Conservation (phyloP, 2,797 vertebrate species). For the Agapornis canus region DNA sequence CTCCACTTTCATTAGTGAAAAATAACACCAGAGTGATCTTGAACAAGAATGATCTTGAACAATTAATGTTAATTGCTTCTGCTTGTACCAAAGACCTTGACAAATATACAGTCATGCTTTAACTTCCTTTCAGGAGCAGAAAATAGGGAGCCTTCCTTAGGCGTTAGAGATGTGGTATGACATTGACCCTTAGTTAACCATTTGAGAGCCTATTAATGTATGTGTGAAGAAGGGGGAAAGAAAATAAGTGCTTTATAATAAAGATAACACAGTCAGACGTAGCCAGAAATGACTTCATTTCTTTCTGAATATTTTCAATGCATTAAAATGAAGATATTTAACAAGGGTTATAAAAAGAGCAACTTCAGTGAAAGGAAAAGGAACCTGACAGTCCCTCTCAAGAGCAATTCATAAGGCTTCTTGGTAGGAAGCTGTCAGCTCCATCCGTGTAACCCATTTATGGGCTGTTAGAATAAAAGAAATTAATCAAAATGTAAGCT, state of each 20-base stretch:
- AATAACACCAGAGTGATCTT: not conserved
- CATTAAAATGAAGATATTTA: not conserved
- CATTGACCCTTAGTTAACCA: not conserved
- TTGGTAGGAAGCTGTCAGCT: not conserved
- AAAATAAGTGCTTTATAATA: not conserved
- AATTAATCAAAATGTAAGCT: not conserved
- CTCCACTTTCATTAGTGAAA: slow-evolving; percentile 8
- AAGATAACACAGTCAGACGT: not conserved
- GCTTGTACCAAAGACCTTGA: slow-evolving; percentile 19
- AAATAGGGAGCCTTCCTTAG: not conserved
- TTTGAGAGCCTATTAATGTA: not conserved
- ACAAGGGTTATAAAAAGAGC: not conserved
- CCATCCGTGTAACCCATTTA: not conserved
- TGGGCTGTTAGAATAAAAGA: not conserved
- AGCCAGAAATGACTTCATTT: not conserved
- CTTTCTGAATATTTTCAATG: not conserved
- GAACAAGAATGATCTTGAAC: not conserved
- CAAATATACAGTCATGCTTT: not conserved
- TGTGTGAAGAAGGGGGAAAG: not conserved
- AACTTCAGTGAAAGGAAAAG: not conserved
- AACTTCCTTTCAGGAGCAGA: not conserved
- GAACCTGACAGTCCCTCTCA: not conserved
- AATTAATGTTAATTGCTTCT: slow-evolving; percentile 8
- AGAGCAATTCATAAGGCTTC: not conserved
- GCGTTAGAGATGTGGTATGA: not conserved